phyloP scores from a whole-genome alignment of 2,113 vertebrate genomes.

The Tetraodon nigroviridis region DNA sequence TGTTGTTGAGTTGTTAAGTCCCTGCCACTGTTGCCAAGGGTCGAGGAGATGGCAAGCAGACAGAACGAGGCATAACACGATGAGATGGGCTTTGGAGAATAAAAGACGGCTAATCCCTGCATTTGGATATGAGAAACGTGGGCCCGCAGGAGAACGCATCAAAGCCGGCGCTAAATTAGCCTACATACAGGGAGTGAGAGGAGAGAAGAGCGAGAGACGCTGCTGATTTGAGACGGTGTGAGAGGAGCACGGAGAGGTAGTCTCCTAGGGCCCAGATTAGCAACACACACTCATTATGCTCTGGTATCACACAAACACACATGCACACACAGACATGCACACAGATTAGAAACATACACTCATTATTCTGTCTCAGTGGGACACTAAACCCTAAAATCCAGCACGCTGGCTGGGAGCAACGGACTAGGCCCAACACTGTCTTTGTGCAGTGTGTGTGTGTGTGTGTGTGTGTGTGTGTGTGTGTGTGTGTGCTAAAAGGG shows the following conservation, averaged over 20 bases:
- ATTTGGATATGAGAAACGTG: slow-evolving; percentile 76
- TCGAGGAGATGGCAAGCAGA: slow-evolving; percentile 58
- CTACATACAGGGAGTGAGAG: slow-evolving; percentile 60
- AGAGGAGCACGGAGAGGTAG: slow-evolving; percentile 70
- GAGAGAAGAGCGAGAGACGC: slow-evolving; percentile 48
- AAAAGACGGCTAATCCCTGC: slow-evolving; percentile 73
- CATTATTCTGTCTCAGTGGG: slow-evolving; percentile 78
- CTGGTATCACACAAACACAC: slow-evolving; percentile 61
- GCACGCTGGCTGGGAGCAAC: slow-evolving; percentile 68
- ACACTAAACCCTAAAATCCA: slow-evolving; percentile 79
- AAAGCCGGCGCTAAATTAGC: slow-evolving; percentile 73
- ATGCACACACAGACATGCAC: slow-evolving; percentile 50
- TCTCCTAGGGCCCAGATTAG: slow-evolving; percentile 80
- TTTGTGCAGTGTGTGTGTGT: slow-evolving; percentile 69
- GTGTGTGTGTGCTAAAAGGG: slow-evolving; percentile 12
- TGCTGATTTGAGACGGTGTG: slow-evolving; percentile 72
- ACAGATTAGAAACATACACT: slow-evolving; percentile 75
- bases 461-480: slow-evolving; percentile 61
- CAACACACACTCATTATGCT: slow-evolving; percentile 72
- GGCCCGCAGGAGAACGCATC: slow-evolving; percentile 72
- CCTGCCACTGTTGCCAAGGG: slow-evolving; percentile 66
- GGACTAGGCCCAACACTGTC: slow-evolving; percentile 58
- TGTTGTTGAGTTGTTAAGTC: slow-evolving; percentile 72
- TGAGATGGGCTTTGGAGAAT: slow-evolving; percentile 75
- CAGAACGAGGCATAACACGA: slow-evolving; percentile 62